Evolutionary conservation across 2,113 vertebrate genomes (phyloP).

Genomic region (Cairina moschata): DNA sequence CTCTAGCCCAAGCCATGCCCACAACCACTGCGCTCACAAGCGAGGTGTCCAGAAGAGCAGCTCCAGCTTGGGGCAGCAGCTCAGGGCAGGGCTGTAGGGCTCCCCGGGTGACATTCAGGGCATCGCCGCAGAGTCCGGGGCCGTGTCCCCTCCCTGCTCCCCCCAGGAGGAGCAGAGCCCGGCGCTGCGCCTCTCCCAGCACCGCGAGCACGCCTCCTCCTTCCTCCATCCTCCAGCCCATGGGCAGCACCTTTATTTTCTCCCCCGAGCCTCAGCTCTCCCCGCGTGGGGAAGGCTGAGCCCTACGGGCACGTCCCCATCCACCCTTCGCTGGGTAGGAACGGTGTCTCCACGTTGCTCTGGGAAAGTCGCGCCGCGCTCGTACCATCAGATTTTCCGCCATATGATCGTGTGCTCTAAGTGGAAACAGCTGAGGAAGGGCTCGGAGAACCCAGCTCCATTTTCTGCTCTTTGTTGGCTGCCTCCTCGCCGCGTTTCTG

Average conservation of each 20-base stretch:
- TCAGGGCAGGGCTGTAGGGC: neutral
- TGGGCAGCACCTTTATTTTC: neutral
- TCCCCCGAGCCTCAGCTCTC: neutral
- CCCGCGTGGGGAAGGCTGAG: neutral
- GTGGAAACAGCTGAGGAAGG: constrained; percentile 71
- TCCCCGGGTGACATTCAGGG: neutral
- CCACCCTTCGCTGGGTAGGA: neutral
- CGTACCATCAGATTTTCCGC: constrained; percentile 49
- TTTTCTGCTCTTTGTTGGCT: constrained; percentile 14
- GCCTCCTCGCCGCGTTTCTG: neutral
- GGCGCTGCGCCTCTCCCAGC: fast-evolving
- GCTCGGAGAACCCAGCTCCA: constrained; percentile 31
- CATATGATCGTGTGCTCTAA: constrained; percentile 54
- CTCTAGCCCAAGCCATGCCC: neutral
- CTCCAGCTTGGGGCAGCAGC: too few relatives aligned
- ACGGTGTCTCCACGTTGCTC: constrained; percentile 36
- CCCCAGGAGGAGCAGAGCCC: neutral
- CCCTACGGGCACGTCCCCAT: neutral
- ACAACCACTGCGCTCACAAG: too few relatives aligned
- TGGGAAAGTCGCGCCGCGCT: neutral
- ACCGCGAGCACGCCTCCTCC: neutral
- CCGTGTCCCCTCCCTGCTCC: fast-evolving
- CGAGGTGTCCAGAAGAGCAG: neutral
- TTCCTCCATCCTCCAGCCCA: neutral
- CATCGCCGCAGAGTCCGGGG: fast-evolving